phyloP scores from a whole-genome alignment of 2,113 vertebrate species.

The Leptodactylus fuscus region DNA sequence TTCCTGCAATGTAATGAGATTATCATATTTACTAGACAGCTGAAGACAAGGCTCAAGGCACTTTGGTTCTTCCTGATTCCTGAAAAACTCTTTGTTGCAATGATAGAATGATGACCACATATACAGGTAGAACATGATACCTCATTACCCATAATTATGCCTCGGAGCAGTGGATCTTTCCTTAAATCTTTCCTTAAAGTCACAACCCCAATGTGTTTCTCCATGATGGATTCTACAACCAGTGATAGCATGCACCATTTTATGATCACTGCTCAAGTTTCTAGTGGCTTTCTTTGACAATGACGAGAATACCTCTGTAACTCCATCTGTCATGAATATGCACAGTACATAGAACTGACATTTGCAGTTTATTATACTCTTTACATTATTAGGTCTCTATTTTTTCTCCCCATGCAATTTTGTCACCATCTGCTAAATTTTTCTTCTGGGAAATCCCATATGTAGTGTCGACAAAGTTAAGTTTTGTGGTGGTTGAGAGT shows the following conservation, averaged over 20 bases:
- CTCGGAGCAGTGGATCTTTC: too few species aligned
- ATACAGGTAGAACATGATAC: not conserved
- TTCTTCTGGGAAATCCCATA: not conserved
- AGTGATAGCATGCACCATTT: not conserved
- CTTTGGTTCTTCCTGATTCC: not conserved
- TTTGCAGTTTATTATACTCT: not conserved
- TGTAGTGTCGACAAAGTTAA: constrained; percentile 60
- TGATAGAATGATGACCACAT: not conserved
- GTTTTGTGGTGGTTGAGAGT: constrained; percentile 4
- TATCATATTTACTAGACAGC: not conserved
- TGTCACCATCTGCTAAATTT: constrained; percentile 45
- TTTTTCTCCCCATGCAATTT: constrained; percentile 52
- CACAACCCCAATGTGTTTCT: not conserved
- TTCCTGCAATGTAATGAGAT: not conserved
- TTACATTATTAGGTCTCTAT: not conserved
- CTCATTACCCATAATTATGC: too few species aligned
- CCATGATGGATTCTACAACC: not conserved
- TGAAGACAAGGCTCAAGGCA: not conserved
- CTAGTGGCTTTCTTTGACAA: not conserved
- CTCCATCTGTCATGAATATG: not conserved
- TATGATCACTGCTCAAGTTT: not conserved
- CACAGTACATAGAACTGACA: not conserved
- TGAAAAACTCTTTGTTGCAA: not conserved
- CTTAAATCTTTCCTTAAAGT: too few species aligned
- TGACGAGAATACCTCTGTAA: not conserved